These are phyloP conservation scores for Sarcophaga peregrina DNA, from an alignment of 1,140 invertebrate species.

Conservation along the genomic window DNA sequence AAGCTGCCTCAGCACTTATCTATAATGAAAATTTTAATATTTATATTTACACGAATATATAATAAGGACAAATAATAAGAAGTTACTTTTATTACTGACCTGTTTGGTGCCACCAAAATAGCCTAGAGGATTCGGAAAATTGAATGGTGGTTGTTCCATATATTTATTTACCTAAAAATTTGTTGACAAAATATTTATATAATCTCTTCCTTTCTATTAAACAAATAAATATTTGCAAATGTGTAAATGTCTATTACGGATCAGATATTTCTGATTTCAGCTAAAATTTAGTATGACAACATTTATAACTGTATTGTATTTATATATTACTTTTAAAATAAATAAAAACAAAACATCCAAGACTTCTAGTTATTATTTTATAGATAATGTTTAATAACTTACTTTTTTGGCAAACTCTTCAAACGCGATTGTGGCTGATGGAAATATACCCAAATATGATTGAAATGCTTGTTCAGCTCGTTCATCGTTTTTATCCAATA, in stretches of 20 bases:
- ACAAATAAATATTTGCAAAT: not conserved
- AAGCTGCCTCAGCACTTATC: constrained; percentile 89
- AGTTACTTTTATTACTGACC: constrained; percentile 64
- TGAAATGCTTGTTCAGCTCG: constrained; percentile 71
- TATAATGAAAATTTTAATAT: constrained; percentile 61
- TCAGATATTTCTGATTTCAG: too few relatives aligned
- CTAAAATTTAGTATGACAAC: too few relatives aligned
- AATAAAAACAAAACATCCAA: too few relatives aligned
- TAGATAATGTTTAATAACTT: constrained; percentile 27
- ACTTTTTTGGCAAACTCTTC: constrained; percentile 77
- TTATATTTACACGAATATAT: not conserved
- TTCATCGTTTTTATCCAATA: constrained; percentile 71
- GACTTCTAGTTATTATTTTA: too few relatives aligned
- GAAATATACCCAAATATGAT: constrained; percentile 80
- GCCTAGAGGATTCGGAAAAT: constrained; percentile 82
- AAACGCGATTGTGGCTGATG: constrained; percentile 77
- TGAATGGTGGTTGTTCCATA: constrained; percentile 84
- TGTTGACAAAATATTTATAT: constrained; percentile 35
- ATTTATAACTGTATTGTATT: too few relatives aligned
- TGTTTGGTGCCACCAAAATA: constrained; percentile 77
- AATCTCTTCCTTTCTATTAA: not conserved
- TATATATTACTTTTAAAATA: too few relatives aligned
- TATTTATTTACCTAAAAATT: constrained; percentile 76
- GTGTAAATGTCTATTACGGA: too few relatives aligned
- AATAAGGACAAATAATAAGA: not conserved